These are phyloP conservation scores for Balaeniceps rex DNA, from an alignment of 2,113 vertebrate genomes.

Conservation along the genomic window DNA sequence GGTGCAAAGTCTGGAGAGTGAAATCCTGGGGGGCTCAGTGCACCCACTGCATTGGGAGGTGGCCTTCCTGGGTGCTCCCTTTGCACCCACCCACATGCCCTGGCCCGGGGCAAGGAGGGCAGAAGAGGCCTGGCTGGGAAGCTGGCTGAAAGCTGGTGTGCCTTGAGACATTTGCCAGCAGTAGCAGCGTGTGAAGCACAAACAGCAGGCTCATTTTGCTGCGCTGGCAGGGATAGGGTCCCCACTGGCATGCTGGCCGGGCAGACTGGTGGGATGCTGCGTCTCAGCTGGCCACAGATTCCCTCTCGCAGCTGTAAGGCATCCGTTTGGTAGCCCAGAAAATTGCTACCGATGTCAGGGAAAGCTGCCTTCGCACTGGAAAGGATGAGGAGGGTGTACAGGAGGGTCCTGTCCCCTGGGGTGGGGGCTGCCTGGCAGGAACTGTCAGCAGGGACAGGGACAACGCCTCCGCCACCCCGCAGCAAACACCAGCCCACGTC, in stretches of 20 bases:
- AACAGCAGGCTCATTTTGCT: rapidly evolving
- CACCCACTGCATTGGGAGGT: rapidly evolving
- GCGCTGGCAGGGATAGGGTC: neutral
- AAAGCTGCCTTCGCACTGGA: neutral
- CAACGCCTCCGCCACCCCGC: neutral
- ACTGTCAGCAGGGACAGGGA: neutral
- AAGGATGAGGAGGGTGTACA: neutral
- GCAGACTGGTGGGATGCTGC: neutral
- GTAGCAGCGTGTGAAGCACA: rapidly evolving
- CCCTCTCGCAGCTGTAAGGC: neutral
- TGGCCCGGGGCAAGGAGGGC: neutral
- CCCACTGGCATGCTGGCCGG: neutral
- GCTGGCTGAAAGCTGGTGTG: neutral
- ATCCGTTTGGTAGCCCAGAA: neutral
- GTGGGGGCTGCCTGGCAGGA: neutral
- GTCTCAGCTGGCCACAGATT: rapidly evolving
- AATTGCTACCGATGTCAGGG: rapidly evolving
- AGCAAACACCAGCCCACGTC: neutral
- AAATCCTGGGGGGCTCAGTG: neutral
- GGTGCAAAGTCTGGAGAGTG: too few relatives aligned
- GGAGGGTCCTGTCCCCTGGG: neutral
- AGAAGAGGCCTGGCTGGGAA: neutral
- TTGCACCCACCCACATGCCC: neutral
- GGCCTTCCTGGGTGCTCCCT: neutral
- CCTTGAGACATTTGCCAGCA: neutral